phyloP scores from a whole-genome alignment of 2,888 invertebrate species.

The Lasioglossum zephyrum region DNA sequence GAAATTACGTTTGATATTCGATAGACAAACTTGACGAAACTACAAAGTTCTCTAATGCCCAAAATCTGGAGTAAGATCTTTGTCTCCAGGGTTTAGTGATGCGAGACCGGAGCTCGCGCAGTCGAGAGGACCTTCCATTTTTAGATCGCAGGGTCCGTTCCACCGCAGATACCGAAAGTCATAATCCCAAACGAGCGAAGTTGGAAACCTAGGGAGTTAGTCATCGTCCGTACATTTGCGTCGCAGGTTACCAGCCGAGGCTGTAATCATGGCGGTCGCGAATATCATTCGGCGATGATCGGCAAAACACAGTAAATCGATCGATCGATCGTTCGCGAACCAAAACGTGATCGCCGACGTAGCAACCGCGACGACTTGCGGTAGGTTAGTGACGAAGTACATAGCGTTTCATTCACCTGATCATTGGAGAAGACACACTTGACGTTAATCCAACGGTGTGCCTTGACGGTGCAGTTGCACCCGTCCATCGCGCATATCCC shows the following conservation, averaged over 20 bases:
- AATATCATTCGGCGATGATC: neutral
- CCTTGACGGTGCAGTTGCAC: slow-evolving; percentile 87
- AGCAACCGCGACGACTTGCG: neutral
- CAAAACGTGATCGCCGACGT: neutral
- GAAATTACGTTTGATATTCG: neutral
- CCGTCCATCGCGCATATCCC: slow-evolving; percentile 86
- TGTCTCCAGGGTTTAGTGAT: neutral
- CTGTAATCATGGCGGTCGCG: slow-evolving; percentile 33
- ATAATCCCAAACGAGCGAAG: slow-evolving; percentile 17
- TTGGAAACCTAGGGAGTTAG: slow-evolving; percentile 40
- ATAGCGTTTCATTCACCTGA: slow-evolving; percentile 86
- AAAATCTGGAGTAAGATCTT: neutral
- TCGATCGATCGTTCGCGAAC: neutral
- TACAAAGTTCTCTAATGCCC: neutral
- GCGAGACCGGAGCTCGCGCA: neutral
- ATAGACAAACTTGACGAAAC: neutral
- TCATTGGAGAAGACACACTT: slow-evolving; percentile 87
- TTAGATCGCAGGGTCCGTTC: slow-evolving; percentile 33
- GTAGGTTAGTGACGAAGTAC: slow-evolving; percentile 48
- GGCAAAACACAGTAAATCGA: neutral
- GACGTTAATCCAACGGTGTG: slow-evolving; percentile 87
- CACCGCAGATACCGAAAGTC: slow-evolving; percentile 19
- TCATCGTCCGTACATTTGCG: slow-evolving; percentile 49
- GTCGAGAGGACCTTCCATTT: slow-evolving; percentile 39
- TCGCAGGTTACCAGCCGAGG: slow-evolving; percentile 35